These are phyloP conservation scores for Barypeithes pellucidus DNA, from an alignment of 2,888 invertebrate genomes.

Conservation along the genomic window DNA sequence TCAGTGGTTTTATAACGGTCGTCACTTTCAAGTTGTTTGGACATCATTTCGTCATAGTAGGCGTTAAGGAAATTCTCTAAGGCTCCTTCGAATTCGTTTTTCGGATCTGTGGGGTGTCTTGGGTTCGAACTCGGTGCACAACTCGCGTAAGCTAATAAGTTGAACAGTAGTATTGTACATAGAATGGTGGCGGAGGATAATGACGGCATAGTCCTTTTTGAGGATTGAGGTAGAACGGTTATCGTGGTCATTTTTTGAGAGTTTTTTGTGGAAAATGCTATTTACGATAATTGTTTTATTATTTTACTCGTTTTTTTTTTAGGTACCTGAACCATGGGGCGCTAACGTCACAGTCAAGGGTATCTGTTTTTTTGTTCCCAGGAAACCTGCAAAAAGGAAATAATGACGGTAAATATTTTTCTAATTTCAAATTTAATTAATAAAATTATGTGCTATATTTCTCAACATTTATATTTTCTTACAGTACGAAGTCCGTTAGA, in stretches of 20 bases:
- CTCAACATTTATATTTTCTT: no score
- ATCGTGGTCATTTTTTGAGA: not conserved
- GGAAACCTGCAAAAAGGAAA: no score
- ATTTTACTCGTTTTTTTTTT: no score
- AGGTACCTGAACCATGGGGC: no score
- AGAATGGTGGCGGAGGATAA: not conserved
- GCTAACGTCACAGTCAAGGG: no score
- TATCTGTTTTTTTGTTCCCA: no score
- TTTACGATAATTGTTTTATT: not conserved
- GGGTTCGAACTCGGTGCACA: slow-evolving; percentile 29
- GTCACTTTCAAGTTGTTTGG: not conserved
- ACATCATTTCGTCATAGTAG: slow-evolving; percentile 38
- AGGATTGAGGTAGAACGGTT: not conserved
- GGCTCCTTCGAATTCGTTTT: slow-evolving; percentile 34
- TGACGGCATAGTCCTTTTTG: slow-evolving; percentile 11
- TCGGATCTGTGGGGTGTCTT: slow-evolving; percentile 2
- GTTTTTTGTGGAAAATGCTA: not conserved
- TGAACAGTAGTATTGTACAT: not conserved
- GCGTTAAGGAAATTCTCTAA: slow-evolving; percentile 36
- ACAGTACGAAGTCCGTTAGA: no score
- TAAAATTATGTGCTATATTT: no score
- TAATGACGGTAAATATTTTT: no score
- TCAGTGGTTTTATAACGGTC: not conserved
- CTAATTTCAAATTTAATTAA: no score
- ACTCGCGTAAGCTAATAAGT: not conserved